Base-by-base conservation (phyloP, 2,888 invertebrate species). In the Dinocampus coccinellae region DNA sequence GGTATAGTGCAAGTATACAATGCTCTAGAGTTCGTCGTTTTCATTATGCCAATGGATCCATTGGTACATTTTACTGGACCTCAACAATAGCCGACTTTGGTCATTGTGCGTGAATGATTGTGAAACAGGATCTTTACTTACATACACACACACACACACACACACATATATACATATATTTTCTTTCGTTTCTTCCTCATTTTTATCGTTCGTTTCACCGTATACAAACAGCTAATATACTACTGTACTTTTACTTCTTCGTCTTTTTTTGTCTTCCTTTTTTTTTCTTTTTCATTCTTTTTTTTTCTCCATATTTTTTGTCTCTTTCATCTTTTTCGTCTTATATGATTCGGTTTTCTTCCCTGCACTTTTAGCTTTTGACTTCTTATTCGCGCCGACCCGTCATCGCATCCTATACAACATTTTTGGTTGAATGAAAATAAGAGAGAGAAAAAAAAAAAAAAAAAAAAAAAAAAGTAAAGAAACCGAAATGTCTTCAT, bases 71-170 rank as follows among this genome's bases (percentile, higher is more conserved):
- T n/a, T 57, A 34, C 58, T 63, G 68, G 34, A 66, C 61, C 70
- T 72, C 80, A 71, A 85, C 83, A 85, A 85, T 85, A 81, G 80
- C 73, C 81, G 77, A 81, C 79, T 79, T 80, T 73, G 76, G 78
- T 72, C 78, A 82, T 83, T 82, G 82, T 82, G 70, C 70, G 60
- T 58, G 63, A 52, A 29, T 64, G 65, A 73, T 66, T 69, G 72
- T 70, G 75, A 75, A 72, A 73, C 73, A 73, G 73, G 75, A 78
- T 75, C 78, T 73, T 75, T 77, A 76, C 70, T 78, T 80, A 65
- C 70, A 73, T 29, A 4, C 60, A 65, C 66, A 63, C 71, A 69
- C 58, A 66, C 70, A 75, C 64, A 34, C 52, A 26, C 47, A 22
- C 52, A 20, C 53, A 7, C 29, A 4, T 29, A 3, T 29, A 4